Base-by-base conservation (phyloP, 2,888 invertebrate species). In the Acronicta alni region DNA sequence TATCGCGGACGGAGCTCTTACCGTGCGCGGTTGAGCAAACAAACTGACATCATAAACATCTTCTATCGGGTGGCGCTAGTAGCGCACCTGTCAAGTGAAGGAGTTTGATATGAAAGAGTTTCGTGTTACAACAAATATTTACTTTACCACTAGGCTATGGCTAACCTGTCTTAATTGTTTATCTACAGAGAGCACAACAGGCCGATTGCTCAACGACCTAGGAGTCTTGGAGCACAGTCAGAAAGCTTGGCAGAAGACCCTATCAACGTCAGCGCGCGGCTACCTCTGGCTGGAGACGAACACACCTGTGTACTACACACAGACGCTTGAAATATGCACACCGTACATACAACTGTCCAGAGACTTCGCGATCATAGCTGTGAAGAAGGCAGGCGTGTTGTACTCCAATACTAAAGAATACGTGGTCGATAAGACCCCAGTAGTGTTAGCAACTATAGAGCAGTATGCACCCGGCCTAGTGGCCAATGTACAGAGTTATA, bases 401-500 rank as follows among this genome's bases (percentile, higher is more conserved):
- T 96, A 94, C 66, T 84, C 84, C 2, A 95, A 95, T 68, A 74
- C 91, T n/a, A 91, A 86, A 26, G 92, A 92, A 9, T 96, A 95
- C 76, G 84, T 95, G 2, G 83, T 85, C 3, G 93, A 93, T 58
- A 96, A 96, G 73, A 88, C 91, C 14, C 93, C 94, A 0, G 82
- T 92, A 0, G 92, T 94, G 0, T 74, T 87, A 0, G 84, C 87
- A 0, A 90, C 91, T 0, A 95, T 97, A 76, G 97, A 97, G 51
- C 90, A 95, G 64, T 97, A 97, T 81, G 95, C 95, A 10, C 97
- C 97, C 0, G 97, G 97, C n/a, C 87, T 97, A 60, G 84, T 97
- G 18, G 95, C 95, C 14, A 95, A 95, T 77, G 93, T 97, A 16
- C 95, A 95, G 72, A 89, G 91, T 37, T 92, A 95, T 57, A 89